Evolutionary conservation across 1,140 invertebrate genomes (phyloP).

Genomic region (Bradynema listronoti): DNA sequence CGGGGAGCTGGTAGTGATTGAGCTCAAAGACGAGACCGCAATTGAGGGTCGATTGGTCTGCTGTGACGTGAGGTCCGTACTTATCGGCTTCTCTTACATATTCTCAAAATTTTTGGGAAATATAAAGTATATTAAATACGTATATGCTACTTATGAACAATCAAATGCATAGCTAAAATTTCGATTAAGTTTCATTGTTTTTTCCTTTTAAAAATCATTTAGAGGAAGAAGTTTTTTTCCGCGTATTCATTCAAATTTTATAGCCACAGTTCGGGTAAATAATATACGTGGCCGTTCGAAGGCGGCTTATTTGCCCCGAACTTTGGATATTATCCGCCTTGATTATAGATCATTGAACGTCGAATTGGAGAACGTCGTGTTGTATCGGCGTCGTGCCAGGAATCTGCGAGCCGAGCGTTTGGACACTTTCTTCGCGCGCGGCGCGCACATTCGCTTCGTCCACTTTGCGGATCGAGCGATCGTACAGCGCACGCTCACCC

Average conservation of each 20-base stretch:
- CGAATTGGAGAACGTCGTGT: conserved; percentile 5
- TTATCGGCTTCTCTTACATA: too few species aligned
- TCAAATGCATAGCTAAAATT: not conserved
- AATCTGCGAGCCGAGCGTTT: conserved; percentile 1
- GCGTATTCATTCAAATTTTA: too few species aligned
- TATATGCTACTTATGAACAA: not conserved
- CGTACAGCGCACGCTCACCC: too few species aligned
- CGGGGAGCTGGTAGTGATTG: conserved; percentile 19
- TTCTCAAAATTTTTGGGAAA: not conserved
- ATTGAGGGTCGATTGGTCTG: conserved; percentile 10
- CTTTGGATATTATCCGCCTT: too few species aligned
- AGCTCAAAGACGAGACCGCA: conserved; percentile 29
- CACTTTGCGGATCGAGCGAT: too few species aligned
- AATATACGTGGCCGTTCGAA: too few species aligned
- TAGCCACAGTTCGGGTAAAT: too few species aligned
- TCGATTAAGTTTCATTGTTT: not conserved
- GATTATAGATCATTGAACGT: too few species aligned
- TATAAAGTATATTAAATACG: not conserved
- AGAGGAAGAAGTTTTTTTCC: too few species aligned
- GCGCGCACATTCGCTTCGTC: conserved; percentile 16
- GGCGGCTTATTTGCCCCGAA: too few species aligned
- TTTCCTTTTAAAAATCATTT: not conserved
- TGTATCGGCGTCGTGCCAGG: conserved; percentile 11
- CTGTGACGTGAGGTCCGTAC: conserved; percentile 1
- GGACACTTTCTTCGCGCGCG: conserved; percentile 12